These are phyloP conservation scores for Zaprionus lineosus DNA, from an alignment of 2,888 invertebrate species.

Conservation along the genomic window DNA sequence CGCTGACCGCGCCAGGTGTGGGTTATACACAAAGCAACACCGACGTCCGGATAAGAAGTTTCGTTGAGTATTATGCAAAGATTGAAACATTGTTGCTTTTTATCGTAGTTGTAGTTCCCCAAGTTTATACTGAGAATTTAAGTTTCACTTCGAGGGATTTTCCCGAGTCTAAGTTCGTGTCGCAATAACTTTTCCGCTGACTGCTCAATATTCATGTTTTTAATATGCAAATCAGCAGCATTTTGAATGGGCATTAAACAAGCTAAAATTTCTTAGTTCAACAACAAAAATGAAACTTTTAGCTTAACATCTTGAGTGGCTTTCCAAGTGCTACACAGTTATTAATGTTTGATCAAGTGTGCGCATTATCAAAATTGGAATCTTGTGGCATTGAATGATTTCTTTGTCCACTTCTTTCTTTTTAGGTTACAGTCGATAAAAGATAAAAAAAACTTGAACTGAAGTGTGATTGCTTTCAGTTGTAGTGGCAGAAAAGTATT, in stretches of 20 bases:
- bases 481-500: no score
- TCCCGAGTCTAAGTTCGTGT: constrained; percentile 13
- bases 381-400: constrained; percentile 10
- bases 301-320: constrained; percentile 10
- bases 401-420: neutral
- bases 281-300: constrained; percentile 35
- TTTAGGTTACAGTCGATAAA: no score
- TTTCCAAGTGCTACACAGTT: constrained; percentile 34
- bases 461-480: no score
- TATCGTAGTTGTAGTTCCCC: constrained; percentile 15
- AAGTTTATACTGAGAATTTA: constrained; percentile 50
- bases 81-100: constrained; percentile 32
- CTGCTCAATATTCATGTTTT: constrained; percentile 74
- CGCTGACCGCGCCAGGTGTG: constrained; percentile 25
- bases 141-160: no score
- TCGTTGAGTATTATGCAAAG: constrained; percentile 36
- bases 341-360: constrained; percentile 66
- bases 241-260: constrained; percentile 27
- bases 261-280: constrained; percentile 11
- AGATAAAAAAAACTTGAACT: no score
- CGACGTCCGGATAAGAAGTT: constrained; percentile 13
- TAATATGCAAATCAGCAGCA: constrained; percentile 66
- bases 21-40: neutral
- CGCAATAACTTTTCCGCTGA: constrained; percentile 29
- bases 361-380: constrained; percentile 22